phyloP scores from a whole-genome alignment of 2,888 invertebrate genomes.

The Drosophila emarginata region DNA sequence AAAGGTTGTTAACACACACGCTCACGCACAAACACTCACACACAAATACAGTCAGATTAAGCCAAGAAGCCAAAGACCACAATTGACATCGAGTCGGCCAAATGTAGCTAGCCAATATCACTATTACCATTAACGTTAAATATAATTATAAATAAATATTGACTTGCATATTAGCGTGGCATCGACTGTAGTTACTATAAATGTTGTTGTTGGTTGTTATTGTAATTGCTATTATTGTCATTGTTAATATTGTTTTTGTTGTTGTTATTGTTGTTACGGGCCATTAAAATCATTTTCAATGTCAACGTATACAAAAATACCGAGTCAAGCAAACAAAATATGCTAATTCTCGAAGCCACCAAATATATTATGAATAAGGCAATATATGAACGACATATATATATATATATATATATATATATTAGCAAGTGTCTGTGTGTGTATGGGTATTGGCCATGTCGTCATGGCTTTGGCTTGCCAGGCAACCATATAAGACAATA shows the following conservation, averaged over 20 bases:
- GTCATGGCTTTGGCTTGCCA: constrained; percentile 54
- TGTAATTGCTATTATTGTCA: constrained; percentile 12
- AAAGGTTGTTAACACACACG: constrained; percentile 56
- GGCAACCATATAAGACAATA: constrained; percentile 41
- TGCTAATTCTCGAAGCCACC: constrained; percentile 61
- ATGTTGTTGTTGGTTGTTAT: neutral
- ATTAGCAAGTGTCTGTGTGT: constrained; percentile 13
- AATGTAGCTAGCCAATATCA: constrained; percentile 24
- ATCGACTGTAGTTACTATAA: constrained; percentile 20
- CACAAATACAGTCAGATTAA: constrained; percentile 12
- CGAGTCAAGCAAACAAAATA: constrained; percentile 57
- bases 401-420: constrained; percentile 21
- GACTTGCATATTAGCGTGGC: constrained; percentile 40
- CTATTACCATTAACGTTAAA: constrained; percentile 34
- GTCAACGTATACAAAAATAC: constrained; percentile 53
- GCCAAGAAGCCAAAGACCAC: constrained; percentile 7
- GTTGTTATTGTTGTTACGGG: constrained; percentile 57
- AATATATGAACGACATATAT: constrained; percentile 24
- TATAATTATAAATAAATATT: constrained; percentile 35
- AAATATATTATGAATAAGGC: constrained; percentile 23
- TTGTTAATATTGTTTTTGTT: constrained; percentile 29
- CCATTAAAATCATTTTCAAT: constrained; percentile 75
- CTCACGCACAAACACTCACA: neutral
- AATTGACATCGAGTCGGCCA: constrained; percentile 36
- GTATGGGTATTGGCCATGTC: constrained; percentile 45